Base-by-base conservation (phyloP, 2,888 invertebrate genomes). In the Trichogramma evanescens region DNA sequence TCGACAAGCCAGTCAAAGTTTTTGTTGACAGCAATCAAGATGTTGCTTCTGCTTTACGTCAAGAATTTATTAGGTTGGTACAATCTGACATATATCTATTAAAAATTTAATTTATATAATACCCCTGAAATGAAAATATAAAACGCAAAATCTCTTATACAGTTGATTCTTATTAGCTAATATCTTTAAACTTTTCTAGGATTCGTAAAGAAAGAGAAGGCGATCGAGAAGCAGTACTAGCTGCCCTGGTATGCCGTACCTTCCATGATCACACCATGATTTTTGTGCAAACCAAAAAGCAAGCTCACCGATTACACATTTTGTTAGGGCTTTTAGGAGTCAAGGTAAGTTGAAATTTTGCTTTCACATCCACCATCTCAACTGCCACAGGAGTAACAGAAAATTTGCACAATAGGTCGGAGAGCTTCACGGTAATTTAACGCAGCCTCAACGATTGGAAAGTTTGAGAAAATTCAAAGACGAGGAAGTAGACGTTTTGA, bases 21-120 rank as follows among this genome's bases (percentile, higher is more conserved):
- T 99, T 98, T 78, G 92, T 99, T 0, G 95, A 99, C 77, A 93
- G 91, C 66, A 97, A 96, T 76, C 92, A 92, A 71, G 93, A 95
- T 68, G 95, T 98, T 1, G 97, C 98, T 0, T 90, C 92, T 69
- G 95, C 96, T 80, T 81, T 99, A 56, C 82, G 95, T 2, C 99
- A 99, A 79, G 98, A 99, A 81, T 99, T 99, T 76, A 87, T 99
- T 58, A 85, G 86, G 85, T 85, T 57, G 10, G 50, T 61, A 41
- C 40, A 13, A 50, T 8, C 39, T 3, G 26, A 46, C 7, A 4
- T n/a, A 9, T 2, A 8, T 41, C 7, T 26, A 26, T 26, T 7
- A 38, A 58, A 13, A 46, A 49, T 40, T 53, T 54, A 46, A 54
- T 58, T 50, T 45, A 7, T 48, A 54, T 44, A 54, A 50, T 40